Base-by-base conservation (phyloP, 2,797 vertebrate species). In the Malacoraja senta region DNA sequence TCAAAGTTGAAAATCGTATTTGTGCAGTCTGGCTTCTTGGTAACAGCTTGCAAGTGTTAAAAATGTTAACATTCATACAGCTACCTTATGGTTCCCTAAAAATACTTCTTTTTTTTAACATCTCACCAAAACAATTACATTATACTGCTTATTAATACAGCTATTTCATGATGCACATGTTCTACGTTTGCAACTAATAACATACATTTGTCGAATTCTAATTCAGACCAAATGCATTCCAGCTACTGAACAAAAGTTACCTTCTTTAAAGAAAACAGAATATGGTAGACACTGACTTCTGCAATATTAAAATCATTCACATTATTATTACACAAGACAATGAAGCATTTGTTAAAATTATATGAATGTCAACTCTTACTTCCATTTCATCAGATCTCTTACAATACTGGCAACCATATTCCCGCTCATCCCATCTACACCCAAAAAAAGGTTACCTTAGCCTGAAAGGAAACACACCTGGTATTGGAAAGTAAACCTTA, bases 11-110 rank as follows among this genome's bases (percentile, higher is more conserved):
- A 76, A 76, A 74, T 13, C 38, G 53, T 76, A 92, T 91, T 90
- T 76, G 71, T 58, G 72, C 90, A 76, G 65, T n/a, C 90, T 92
- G 71, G 71, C 12, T 72, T 92, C 72, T 53, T 92, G 65, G n/a
- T 65, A 15, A 88, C 32, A 88, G 84, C 81, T 88, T 88, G 61
- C 17, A 86, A 21, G 63, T 68, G 84, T 68, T 3, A 68, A n/a
- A 68, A 88, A 88, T 38, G 71, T 92, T 53, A 76, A 92, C 72
- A 44, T 76, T 92, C 72, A 92, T 29, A 84, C 12, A 74, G 15
- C 21, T 74, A 74, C 53, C 81, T 84, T 84, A 84, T 65, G 29
- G 12, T 17, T 71, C 26, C 71, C 71, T 24, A 19, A 74, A 74
- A 71, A 74, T 6, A 3, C 68, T 71, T 53, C 6, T 53, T 53